Base-by-base conservation (phyloP, 2,113 vertebrate genomes). In the Amblyopsis rosae region DNA sequence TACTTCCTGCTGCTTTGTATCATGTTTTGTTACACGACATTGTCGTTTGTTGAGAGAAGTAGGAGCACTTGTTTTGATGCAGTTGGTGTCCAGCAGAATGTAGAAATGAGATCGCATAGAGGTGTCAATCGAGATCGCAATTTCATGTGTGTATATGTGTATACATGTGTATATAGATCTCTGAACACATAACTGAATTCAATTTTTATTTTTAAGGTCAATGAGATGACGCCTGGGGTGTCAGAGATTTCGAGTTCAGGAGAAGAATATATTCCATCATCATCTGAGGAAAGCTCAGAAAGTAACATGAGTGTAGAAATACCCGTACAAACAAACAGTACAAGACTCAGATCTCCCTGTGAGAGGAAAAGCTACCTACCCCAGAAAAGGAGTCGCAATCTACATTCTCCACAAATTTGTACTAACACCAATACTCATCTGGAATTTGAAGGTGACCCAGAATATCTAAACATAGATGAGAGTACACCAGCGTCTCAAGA, bases 211-310 rank as follows among this genome's bases (percentile, higher is more conserved):
- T 60, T 12, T 33, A 60, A 60, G 35, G 12, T 60, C n/a, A n/a
- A 56, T 17, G 15, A 19, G n/a, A 59, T 11, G 12, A 67, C 41
- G 67, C 58, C 63, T 60, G 48, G 26, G 35, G 57, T 12, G 50
- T 67, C 64, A 45, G 71, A 67, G 49, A 66, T 53, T 16, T 16
- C 58, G 15, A 64, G 67, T 35, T 67, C 63, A 26, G 71, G 71
- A 45, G 71, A 66, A 51, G 64, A 73, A 67, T 70, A 56, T 48
- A 35, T 70, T 70, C 68, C 68, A 56, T 49, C 11, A n/a, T 19
- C 68, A 55, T 62, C 33, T 62, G 68, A 17, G 59, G 68, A 62
- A 19, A 62, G 59, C 62, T 47, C 68, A 15, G 68, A 70, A 47
- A 16, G 17, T 62, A 70, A 32, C 19, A 33, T 33, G 26, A 59